Evolutionary conservation across 2,888 invertebrate species (phyloP), one percentile per base, ranked within the genome.

Genomic region (Hipparchia sbordonii): DNA sequence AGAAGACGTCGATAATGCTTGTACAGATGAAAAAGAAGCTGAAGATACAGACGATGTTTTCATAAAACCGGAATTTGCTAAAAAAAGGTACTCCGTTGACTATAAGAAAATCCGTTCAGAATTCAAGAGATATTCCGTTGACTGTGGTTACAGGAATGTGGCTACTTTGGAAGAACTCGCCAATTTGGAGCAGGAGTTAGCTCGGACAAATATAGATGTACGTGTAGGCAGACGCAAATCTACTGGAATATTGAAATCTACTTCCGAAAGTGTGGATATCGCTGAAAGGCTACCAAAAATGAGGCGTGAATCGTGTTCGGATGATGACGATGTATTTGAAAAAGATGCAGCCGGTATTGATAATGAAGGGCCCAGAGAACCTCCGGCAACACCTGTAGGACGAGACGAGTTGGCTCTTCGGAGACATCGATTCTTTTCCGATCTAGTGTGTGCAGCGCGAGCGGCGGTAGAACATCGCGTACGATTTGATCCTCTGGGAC

Each of bases 351-450:
- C 87, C 62, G 87, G 79, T 66, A 89, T 86, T 77, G 89, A 90
- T 72, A 81, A 85, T 60, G 95, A 95, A 70, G 95, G 95, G n/a
- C 94, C 95, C 76, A 92, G 91, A 76, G 95, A 96, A 77, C 95
- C 96, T 78, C 97, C 97, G 65, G 97, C 96, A 72, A 97, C 96
- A 73, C 97, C 96, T 13, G 96, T 97, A 63, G 97, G 97, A 71
- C 95, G 96, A 73, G 97, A 97, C 87, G 97, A 97, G 85, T 89
- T 97, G 79, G 97, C 97, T 77, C 88, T 97, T 80, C 94, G 96
- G 76, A 94, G 97, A 72, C 97, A 97, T 87, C 94, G 97, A 81
- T 96, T 97, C 88, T 97, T 97, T 89, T 96, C 97, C 70, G 97
- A 97, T 84, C 94, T 97, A 74, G 94, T 97, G 77, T 95, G 95